Base-by-base conservation (phyloP, 2,797 vertebrate genomes). In the Tympanoctomys barrerae region DNA sequence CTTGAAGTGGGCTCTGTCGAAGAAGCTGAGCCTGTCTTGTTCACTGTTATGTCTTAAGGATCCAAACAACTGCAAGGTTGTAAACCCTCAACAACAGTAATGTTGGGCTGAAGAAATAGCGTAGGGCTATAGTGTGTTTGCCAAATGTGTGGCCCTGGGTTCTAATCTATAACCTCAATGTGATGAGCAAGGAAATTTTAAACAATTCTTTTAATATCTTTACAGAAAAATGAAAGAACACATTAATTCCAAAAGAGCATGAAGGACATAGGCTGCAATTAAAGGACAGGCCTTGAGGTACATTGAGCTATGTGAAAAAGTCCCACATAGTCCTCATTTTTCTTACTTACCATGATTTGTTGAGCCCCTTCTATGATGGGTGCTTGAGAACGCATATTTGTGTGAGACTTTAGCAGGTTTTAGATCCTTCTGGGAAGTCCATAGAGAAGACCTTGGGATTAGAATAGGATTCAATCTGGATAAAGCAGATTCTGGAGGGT, bases 131-230 rank as follows among this genome's bases (percentile, higher is more conserved):
- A 52, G 31, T n/a, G 33, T 80, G 19, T 31, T 57, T 57, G 78
- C 21, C 18, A 9, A 36, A 54, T 31, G 5, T n/a, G 49, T 54
- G 77, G 49, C 52, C 78, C 52, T 80, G 52, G 52, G 33, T 57
- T 80, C 73, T 49, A 28, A 31, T 46, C 26, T 77, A 5, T 14
- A 49, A 14, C 73, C 42, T 39, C 13, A 77, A 77, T 9, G 36
- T 49, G 33, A 71, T 85, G 54, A 89, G 3, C 54, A 52, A 94
- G 71, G 4, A 71, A 85, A 52, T 28, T 92, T 54, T 49, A 83
- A 88, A 88, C 54, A 96, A 93, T 94, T 24, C 33, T 2, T 2
- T 19, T 39, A 39, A n/a, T 71, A 79, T 70, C 96, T 94, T 97
- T 83, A 80, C 46, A 94, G 87, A 61, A 84, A 87, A 90, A 75